phyloP scores from a whole-genome alignment of 1,140 invertebrate genomes.

The Harlomillsia oculata region DNA sequence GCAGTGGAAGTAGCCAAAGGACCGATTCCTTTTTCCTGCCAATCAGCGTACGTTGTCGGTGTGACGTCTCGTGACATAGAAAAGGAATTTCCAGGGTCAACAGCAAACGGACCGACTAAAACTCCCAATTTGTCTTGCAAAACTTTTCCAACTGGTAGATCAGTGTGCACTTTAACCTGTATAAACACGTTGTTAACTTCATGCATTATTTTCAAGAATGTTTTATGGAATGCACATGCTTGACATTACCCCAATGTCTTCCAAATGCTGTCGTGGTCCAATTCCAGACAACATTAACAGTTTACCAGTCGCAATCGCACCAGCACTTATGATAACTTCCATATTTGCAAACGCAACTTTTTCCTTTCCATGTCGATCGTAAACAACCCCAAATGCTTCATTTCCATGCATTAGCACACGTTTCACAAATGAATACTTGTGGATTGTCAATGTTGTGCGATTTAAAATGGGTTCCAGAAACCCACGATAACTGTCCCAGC shows the following conservation, averaged over 20 bases:
- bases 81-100: not conserved
- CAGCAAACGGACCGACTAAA: slow-evolving; percentile 10
- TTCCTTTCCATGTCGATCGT: not conserved
- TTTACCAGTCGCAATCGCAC: not conserved
- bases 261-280: not conserved
- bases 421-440: slow-evolving; percentile 40
- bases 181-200: not conserved
- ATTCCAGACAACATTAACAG: slow-evolving; percentile 1
- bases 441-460: not conserved
- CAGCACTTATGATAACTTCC: slow-evolving; percentile 14
- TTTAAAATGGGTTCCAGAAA: slow-evolving; percentile 5
- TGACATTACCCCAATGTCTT: slow-evolving; percentile 1
- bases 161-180: slow-evolving; percentile 4
- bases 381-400: not conserved
- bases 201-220: not conserved
- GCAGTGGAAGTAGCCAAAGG: not conserved
- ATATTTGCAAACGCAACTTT: not conserved
- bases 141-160: slow-evolving; percentile 9
- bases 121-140: slow-evolving; percentile 21
- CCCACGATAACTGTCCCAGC: slow-evolving; percentile 10
- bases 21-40: not conserved
- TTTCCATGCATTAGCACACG: slow-evolving; percentile 40
- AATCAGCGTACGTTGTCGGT: not conserved
- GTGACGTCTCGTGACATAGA: slow-evolving; percentile 2
- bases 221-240: not conserved